Evolutionary conservation across 2,797 vertebrate species (phyloP), one percentile per base, ranked within the genome.

Genomic region (Ambastaia sidthimunki): DNA sequence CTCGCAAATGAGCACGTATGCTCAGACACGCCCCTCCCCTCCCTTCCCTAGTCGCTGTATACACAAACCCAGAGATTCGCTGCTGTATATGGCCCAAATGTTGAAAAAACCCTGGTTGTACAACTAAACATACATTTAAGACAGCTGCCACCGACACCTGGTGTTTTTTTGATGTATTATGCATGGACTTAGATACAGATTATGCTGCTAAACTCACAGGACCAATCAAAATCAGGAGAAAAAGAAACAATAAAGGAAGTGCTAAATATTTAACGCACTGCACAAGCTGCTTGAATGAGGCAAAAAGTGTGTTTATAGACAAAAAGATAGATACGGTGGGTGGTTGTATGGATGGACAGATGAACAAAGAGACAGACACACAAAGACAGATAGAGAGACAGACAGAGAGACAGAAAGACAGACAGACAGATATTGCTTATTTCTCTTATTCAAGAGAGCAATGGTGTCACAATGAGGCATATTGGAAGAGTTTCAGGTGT

Each of bases 401-500:
- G 37, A 7, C 4, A 41, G 7, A 44, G 41, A 44, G 10, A 44
- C 10, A 44, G 41, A 44, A 1, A 44, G 7, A 41, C 7, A 10
- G 37, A 41, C 37, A 41, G 9, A 44, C 10, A 44, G 41, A 44
- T 10, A 41, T 7, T 41, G 37, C 37, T 41, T 41, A 44, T 44
- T 44, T 44, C 9, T 44, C 10, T 11, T 1, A 44, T 44, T 44
- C 2, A 44, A 44, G 9, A 44, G 41, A 41, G 37, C 41, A 44
- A 37, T 1, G 3, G 10, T 44, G 2, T 44, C 41, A 44, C 10
- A 18, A 81, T 60, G 80, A 59, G 59, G 59, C 31, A 86, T 88
- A 87, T 74, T 82, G 55, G 66, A 84, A 83, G 44, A 67, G 67
- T 82, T 88, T 90, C 85, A 86, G 85, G 60, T 71, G 84, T 86